A percentile compares a stretch with the other conserved stretches of the same genome.
phyloP scores from a whole-genome alignment of 2,113 vertebrate species.

The Eulemur macaco region DNA sequence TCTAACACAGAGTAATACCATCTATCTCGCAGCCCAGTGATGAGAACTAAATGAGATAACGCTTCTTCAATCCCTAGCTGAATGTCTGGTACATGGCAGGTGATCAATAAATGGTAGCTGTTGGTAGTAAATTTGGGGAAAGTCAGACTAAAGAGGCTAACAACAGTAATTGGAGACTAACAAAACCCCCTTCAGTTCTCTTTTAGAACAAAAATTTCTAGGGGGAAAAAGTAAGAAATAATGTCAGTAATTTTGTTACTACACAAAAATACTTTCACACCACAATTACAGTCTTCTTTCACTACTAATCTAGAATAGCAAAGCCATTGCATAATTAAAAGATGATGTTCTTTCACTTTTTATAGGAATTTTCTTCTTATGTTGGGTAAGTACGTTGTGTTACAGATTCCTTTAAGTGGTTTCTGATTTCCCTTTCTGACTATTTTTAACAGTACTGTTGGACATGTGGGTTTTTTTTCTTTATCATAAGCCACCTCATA shows the following conservation, averaged over 20 bases:
- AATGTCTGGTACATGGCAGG: neutral
- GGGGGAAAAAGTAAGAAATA: neutral
- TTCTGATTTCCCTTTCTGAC: conserved; percentile 43
- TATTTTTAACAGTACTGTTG: conserved; percentile 44
- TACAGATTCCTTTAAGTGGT: neutral
- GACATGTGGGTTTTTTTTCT: neutral
- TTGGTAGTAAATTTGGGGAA: neutral
- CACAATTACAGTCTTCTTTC: conserved; percentile 57
- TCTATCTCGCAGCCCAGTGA: neutral
- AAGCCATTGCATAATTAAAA: conserved; percentile 39
- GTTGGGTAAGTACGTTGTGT: conserved; percentile 18
- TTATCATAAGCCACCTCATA: neutral
- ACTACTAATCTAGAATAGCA: conserved; percentile 1
- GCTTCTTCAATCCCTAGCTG: neutral
- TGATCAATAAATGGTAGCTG: neutral
- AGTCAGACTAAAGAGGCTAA: neutral
- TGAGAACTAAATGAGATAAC: neutral
- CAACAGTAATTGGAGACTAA: neutral
- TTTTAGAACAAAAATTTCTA: conserved; percentile 42
- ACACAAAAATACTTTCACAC: conserved; percentile 30
- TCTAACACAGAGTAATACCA: neutral
- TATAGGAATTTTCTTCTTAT: conserved; percentile 27
- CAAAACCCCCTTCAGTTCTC: conserved; percentile 3
- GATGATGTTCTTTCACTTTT: conserved; percentile 59
- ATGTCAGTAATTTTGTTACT: neutral